A percentile compares a stretch with the other conserved stretches of the same genome.
These are phyloP conservation scores for Rhabdomys dilectus DNA, from an alignment of 2,113 vertebrate species.

Conservation along the genomic window DNA sequence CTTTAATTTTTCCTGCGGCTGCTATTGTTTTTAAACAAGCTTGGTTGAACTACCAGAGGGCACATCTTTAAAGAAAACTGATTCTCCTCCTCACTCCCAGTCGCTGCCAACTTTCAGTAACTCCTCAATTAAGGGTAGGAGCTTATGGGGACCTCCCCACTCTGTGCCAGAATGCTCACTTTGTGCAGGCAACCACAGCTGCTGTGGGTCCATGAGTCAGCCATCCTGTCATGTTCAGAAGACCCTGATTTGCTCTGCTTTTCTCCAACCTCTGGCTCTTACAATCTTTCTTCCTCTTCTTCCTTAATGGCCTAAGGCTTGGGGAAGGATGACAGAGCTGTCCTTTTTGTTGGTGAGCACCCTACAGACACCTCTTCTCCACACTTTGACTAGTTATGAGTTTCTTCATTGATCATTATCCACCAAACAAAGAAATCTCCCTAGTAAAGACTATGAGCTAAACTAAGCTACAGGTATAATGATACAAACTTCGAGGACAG, in stretches of 20 bases:
- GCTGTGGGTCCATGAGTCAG: too few relatives aligned
- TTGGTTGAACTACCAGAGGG: neutral
- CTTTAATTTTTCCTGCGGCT: neutral
- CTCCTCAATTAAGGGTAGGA: accelerated
- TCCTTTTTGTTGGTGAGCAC: neutral
- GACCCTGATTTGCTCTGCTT: too few relatives aligned
- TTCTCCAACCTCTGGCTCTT: neutral
- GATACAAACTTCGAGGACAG: neutral
- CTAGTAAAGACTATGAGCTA: neutral
- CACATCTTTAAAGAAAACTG: neutral
- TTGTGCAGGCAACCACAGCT: neutral
- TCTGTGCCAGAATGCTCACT: neutral
- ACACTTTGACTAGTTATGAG: neutral
- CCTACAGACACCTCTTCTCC: neutral
- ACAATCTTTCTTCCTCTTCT: neutral
- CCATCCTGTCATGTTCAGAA: neutral
- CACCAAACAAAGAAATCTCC: neutral
- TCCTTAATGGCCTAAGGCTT: neutral
- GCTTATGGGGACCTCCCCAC: neutral
- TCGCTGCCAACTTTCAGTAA: neutral
- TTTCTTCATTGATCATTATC: too few relatives aligned
- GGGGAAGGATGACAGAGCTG: neutral
- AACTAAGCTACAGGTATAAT: neutral
- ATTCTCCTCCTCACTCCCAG: neutral
- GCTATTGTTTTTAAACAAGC: neutral